Evolutionary conservation across 2,797 vertebrate genomes (phyloP).

Genomic region (Rhadinocentrus ornatus): DNA sequence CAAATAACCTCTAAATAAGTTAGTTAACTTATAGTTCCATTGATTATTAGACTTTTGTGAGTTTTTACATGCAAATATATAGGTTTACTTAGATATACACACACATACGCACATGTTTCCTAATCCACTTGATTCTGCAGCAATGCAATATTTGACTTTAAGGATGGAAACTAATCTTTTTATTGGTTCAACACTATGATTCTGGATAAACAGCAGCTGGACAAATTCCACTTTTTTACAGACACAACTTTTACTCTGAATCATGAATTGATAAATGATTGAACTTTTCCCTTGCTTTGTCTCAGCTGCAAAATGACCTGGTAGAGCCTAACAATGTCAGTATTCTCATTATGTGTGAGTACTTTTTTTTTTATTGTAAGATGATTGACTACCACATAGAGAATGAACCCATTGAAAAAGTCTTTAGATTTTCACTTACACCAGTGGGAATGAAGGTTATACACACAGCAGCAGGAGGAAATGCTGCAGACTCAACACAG

Average conservation of each 20-base stretch:
- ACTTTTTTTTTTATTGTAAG: background rate
- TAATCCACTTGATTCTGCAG: background rate
- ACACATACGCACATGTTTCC: too few relatives aligned
- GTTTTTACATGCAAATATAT: background rate
- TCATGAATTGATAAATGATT: too few relatives aligned
- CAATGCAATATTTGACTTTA: background rate
- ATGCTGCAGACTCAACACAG: slow-evolving; percentile 69
- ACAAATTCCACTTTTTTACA: background rate
- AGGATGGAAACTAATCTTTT: background rate
- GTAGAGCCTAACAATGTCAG: background rate
- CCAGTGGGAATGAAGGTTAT: background rate
- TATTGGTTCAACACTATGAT: background rate
- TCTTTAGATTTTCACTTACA: slow-evolving; percentile 15
- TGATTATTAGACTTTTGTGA: background rate
- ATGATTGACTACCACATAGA: slow-evolving; percentile 5
- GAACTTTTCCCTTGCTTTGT: background rate
- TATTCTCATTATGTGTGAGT: background rate
- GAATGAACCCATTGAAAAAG: slow-evolving; percentile 9
- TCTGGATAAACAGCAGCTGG: background rate
- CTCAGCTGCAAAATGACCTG: background rate
- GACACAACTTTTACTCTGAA: background rate
- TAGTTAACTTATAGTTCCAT: background rate
- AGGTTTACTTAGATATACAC: background rate
- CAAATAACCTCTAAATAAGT: background rate
- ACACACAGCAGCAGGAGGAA: slow-evolving; percentile 33